Evolutionary conservation across 2,797 vertebrate species (phyloP), one percentile per base, ranked within the genome.

Genomic region (Mallotus villosus): DNA sequence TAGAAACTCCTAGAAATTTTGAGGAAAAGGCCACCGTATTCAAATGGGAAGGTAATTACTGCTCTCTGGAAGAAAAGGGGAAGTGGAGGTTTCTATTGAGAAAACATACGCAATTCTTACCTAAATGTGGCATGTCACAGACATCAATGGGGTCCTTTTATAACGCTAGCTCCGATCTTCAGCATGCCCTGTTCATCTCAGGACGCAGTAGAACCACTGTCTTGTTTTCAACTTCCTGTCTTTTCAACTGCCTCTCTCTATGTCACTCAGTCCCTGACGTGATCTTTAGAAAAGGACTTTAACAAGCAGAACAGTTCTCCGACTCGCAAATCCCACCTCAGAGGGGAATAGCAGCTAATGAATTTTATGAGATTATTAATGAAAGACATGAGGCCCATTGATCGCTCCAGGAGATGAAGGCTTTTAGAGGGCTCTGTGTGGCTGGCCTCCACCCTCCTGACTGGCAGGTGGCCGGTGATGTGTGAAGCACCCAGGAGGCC

Each of bases 41-140:
- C 66, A 75, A 74, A 78, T 72, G 16, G 27, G 61, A 65, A 64
- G 53, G 60, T 72, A 78, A 74, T 27, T 83, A 76, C 51, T 71
- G 71, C 63, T 58, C 22, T 41, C 3, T 22, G 55, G 55, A 11
- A 1, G 69, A 69, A 67, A 37, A 53, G 46, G 66, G 72, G 49
- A 76, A 74, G 63, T 51, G 57, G 59, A 73, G 61, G 77, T 69
- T 74, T 67, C 70, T 74, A 71, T 64, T 72, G 61, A 73, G 76
- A 68, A 71, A 68, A 70, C 34, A 72, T 69, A 78, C 53, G 55
- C 12, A 53, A 76, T 78, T 62, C 75, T 74, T 76, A 78, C 22
- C 32, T 19, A 59, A 76, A 73, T 53, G 61, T 72, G 60, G 25
- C 55, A 41, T 53, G 70, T 72, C 59, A 63, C 63, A 67, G 34